Percentiles rank a stretch among this genome's conserved stretches.
These are phyloP conservation scores for Eupithecia abbreviata DNA, from an alignment of 2,888 invertebrate species.

Conservation along the genomic window DNA sequence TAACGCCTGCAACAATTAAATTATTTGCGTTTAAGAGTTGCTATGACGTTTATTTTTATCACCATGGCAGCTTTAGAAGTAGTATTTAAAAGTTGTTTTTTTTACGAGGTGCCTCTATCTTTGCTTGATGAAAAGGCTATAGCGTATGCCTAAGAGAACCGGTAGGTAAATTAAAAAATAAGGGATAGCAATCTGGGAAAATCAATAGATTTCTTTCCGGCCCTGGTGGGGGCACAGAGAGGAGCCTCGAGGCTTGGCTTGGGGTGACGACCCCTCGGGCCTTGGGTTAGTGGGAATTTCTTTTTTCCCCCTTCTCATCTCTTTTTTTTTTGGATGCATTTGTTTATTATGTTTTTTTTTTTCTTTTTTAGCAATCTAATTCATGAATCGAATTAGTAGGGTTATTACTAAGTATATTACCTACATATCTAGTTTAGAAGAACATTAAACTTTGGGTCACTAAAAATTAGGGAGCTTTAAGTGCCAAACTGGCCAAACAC, in stretches of 20 bases:
- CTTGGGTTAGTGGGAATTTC: too few species aligned
- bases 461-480: not conserved
- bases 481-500: not conserved
- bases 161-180: not conserved
- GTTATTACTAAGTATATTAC: not conserved
- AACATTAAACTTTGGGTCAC: not conserved
- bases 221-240: too few species aligned
- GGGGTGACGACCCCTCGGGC: too few species aligned
- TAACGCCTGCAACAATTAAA: conserved; percentile 70
- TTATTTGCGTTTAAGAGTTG: not conserved
- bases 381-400: not conserved
- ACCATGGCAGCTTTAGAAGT: not conserved
- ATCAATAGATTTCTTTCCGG: too few species aligned
- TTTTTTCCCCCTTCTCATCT: too few species aligned
- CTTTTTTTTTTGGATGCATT: too few species aligned
- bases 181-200: too few species aligned
- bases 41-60: not conserved
- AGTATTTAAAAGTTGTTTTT: not conserved
- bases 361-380: not conserved
- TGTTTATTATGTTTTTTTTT: too few species aligned
- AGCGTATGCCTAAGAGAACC: not conserved
- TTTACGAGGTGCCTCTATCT: not conserved
- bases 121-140: not conserved
- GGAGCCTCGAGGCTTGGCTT: too few species aligned
- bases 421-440: not conserved